Conservation (phyloP, 2,888 invertebrate species). For the Drosophila cracens region DNA sequence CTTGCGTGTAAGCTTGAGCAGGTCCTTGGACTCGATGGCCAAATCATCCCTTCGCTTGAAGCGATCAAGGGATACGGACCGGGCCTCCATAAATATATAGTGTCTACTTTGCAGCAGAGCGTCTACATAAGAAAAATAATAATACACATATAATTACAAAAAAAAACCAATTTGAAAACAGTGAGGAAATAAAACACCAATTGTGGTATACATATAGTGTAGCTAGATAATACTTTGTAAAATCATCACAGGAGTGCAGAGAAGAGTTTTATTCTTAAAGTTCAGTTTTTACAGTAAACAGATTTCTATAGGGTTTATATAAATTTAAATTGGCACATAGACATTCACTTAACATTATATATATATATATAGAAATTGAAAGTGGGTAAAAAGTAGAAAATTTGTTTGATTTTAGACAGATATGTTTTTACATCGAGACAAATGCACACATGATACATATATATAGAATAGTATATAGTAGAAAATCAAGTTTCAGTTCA, state of each 20-base stretch:
- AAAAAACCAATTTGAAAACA: background rate
- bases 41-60: conserved; percentile 39
- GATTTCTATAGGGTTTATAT: conserved; percentile 23
- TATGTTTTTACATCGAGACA: conserved; percentile 50
- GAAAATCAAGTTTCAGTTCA: conserved; percentile 44
- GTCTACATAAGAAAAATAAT: conserved; percentile 44
- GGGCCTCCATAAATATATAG: conserved; percentile 62
- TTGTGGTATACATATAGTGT: conserved; percentile 13
- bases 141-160: conserved; percentile 8
- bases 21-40: background rate
- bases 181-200: conserved; percentile 46
- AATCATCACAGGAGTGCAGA: conserved; percentile 74
- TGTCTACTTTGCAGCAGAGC: conserved; percentile 57
- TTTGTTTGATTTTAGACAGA: conserved; percentile 31
- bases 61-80: conserved; percentile 81
- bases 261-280: conserved; percentile 66
- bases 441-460: conserved; percentile 7
- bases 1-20: conserved; percentile 38
- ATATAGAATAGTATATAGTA: background rate
- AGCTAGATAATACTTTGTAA: conserved; percentile 46
- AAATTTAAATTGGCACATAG: conserved; percentile 37
- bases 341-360: conserved; percentile 54
- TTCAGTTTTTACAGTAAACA: conserved; percentile 29
- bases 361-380: conserved; percentile 26
- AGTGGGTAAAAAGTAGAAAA: conserved; percentile 21